These are phyloP conservation scores for Paracentrotus lividus DNA, from an alignment of 53 echinoderm and acorn worm genomes.

Conservation along the genomic window DNA sequence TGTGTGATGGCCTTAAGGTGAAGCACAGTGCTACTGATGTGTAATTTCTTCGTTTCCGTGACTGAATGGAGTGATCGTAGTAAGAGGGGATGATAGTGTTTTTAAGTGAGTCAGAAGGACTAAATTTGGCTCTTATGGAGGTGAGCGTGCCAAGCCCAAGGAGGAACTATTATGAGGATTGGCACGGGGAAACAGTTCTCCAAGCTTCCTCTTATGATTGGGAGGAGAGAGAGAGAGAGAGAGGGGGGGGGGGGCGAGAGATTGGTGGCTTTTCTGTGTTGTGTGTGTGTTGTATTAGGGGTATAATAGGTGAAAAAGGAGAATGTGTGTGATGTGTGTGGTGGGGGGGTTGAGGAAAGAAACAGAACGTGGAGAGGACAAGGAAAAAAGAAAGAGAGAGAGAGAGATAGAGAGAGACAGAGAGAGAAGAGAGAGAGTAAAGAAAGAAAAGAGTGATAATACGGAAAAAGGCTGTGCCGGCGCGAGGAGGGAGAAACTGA, in stretches of 20 bases:
- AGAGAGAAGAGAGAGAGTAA: neutral
- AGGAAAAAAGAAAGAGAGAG: neutral
- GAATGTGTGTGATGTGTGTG: neutral
- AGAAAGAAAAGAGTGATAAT: neutral
- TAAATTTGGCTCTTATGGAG: constrained; percentile 39
- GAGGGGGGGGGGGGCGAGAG: neutral
- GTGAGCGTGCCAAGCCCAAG: neutral
- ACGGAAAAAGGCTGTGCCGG: neutral
- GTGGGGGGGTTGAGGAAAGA: neutral
- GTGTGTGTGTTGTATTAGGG: too few species aligned
- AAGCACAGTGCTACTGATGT: neutral
- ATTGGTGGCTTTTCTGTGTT: too few species aligned
- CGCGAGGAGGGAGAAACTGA: too few species aligned
- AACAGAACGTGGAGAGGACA: neutral
- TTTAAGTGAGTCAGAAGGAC: constrained; percentile 39
- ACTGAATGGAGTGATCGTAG: neutral
- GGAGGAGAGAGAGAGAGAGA: neutral
- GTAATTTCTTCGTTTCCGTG: neutral
- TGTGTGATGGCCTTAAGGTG: too few species aligned
- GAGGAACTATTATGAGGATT: constrained; percentile 25
- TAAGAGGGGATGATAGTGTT: neutral
- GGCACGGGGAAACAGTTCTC: neutral
- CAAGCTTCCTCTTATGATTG: constrained; percentile 36
- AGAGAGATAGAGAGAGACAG: neutral
- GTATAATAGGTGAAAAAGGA: neutral